Conservation (phyloP, 2,888 invertebrate species). For the Esperia sulphurella region DNA sequence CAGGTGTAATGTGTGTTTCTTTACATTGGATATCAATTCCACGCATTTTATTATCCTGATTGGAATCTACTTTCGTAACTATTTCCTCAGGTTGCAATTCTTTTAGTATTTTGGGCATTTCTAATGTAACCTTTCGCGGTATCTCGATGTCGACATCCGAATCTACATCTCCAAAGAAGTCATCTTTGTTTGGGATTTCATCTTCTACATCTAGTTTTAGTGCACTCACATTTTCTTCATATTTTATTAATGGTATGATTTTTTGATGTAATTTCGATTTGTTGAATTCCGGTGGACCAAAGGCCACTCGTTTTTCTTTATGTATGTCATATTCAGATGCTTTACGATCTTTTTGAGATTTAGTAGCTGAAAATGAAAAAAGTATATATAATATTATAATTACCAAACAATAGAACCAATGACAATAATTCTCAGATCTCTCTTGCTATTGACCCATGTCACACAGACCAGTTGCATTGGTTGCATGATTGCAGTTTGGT, state of each 20-base stretch:
- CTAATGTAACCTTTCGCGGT: background rate
- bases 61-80: background rate
- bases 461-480: no score
- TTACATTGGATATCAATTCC: background rate
- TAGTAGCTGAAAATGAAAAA: constrained; percentile 1
- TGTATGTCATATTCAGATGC: constrained; percentile 13
- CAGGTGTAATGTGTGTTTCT: background rate
- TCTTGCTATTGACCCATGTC: no score
- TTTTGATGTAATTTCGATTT: constrained; percentile 14
- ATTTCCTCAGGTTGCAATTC: background rate
- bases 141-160: constrained; percentile 21
- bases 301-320: constrained; percentile 21
- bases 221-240: constrained; percentile 1
- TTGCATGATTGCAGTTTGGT: no score
- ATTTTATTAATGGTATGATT: constrained; percentile 14
- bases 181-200: constrained; percentile 9
- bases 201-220: constrained; percentile 3
- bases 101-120: background rate
- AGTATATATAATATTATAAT: no score
- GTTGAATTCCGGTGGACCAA: constrained; percentile 36
- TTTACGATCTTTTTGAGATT: constrained; percentile 6
- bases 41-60: background rate
- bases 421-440: no score
- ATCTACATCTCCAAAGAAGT: constrained; percentile 27
- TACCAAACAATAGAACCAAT: no score